Base-by-base conservation (phyloP, 2,797 vertebrate species). In the Naso thynnoides region DNA sequence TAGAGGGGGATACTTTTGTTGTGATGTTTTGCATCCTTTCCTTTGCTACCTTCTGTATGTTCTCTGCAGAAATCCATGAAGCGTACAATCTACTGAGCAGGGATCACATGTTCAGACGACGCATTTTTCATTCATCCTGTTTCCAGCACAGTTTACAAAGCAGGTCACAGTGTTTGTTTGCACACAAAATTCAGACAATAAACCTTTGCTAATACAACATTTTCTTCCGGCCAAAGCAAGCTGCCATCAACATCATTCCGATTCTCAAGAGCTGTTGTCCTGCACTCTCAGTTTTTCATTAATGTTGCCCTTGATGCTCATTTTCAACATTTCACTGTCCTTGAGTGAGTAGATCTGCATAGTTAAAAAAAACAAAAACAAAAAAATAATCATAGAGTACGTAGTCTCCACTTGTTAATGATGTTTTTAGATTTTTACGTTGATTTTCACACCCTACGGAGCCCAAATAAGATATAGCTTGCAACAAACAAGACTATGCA, bases 121-220 rank as follows among this genome's bases (percentile, higher is more conserved):
- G 74, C 63, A 76, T 47, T 26, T 21, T 6, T 48, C 50, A 21
- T 15, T 49, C 55, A 26, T 8, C 38, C 13, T 57, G 52, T 66
- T 67, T n/a, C n/a, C 27, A 19, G 52, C 36, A 47, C 26, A 31
- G 38, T 68, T 50, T 54, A 63, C 45, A 47, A 69, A 73, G 55
- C 60, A 57, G 45, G 39, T 61, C 27, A 53, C 45, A 7, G 18
- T 41, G 29, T 53, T 38, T 79, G 52, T 57, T 61, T 48, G 26
- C 44, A 77, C 55, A 49, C 23, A 56, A 6, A 63, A 73, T 14
- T 33, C 50, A 59, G 26, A 11, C n/a, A 49, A 42, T 21, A 57
- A 75, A 29, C 8, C 36, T 36, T 73, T 31, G 3, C n/a, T n/a
- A n/a, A n/a, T 59, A 75, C 14, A 18, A 23, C 13, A 6, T 53